phyloP scores from a whole-genome alignment of 2,113 vertebrate species.

The Lophura nycthemera region DNA sequence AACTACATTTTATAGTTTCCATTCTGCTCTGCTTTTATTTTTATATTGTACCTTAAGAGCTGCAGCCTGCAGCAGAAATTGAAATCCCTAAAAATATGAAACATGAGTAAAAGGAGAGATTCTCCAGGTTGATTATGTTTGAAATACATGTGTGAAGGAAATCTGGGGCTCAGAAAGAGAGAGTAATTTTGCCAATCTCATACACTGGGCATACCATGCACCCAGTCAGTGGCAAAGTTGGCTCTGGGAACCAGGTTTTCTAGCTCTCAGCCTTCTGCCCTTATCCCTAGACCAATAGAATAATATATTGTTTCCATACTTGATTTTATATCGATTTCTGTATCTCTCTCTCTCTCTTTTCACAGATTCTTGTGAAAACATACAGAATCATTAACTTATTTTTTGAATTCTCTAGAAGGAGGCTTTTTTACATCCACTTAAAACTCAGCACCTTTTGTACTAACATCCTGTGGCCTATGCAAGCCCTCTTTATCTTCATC shows the following conservation, averaged over 20 bases:
- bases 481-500: not conserved
- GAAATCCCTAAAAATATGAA: not conserved
- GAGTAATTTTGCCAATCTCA: not conserved
- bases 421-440: not conserved
- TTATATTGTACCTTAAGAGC: not conserved
- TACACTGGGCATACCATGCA: not conserved
- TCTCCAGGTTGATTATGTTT: not conserved
- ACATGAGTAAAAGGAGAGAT: not conserved
- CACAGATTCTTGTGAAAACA: not conserved
- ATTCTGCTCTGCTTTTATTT: not conserved
- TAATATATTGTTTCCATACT: not conserved
- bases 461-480: not conserved
- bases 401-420: not conserved
- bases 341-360: slow-evolving; percentile 6
- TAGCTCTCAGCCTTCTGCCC: not conserved
- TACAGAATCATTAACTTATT: not conserved
- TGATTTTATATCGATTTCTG: not conserved
- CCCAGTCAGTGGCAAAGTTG: not conserved
- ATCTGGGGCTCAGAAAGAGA: not conserved
- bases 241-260: not conserved
- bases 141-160: not conserved
- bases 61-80: not conserved
- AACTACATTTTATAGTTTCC: not conserved
- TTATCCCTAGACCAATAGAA: not conserved
- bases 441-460: not conserved